Base-by-base conservation (phyloP, 2,888 invertebrate species). In the Cataglyphis cursor region DNA sequence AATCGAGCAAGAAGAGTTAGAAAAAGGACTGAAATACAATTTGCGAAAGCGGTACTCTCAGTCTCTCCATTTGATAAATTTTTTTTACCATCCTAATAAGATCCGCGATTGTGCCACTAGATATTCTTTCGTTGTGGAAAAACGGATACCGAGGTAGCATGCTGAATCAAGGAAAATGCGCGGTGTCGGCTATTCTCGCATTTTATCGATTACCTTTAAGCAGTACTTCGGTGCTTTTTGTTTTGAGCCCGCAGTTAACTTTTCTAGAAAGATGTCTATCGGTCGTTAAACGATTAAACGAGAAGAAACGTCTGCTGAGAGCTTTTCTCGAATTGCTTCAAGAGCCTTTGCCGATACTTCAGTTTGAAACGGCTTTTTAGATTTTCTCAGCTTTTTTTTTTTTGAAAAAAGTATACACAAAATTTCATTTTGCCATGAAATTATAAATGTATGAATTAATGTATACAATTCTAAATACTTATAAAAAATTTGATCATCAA, bases 171-270 rank as follows among this genome's bases (percentile, higher is more conserved):
- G 28, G n/a, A 44, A 76, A 64, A 73, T 44, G 31, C 21, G 28
- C 57, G 6, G 57, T 31, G 24, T 57, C 31, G 41, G 44, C 28
- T 59, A 68, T 87, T 84, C 75, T 65, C 87, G 54, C 59, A 35
- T 72, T 76, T 84, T 75, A 87, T 88, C 84, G 87, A 84, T 89
- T 82, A 72, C 82, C 54, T 68, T 89, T 87, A 81, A 82, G 68
- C 87, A 80, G 44, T 44, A 31, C 72, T 54, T 38, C 44, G 38
- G 75, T 64, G 65, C 62, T 82, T 87, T 86, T 85, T 75, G 78
- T 44, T 10, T 68, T n/a, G 38, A 65, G 38, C 78, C 28, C 65
- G 59, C 74, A 66, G 76, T 87, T 66, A 87, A 89, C 89, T 83
- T 87, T 65, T 70, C 78, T 41, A 28, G 57, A 65, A 65, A 54